Conservation (phyloP, 2,797 vertebrate genomes). For the Galaxias olidus region DNA sequence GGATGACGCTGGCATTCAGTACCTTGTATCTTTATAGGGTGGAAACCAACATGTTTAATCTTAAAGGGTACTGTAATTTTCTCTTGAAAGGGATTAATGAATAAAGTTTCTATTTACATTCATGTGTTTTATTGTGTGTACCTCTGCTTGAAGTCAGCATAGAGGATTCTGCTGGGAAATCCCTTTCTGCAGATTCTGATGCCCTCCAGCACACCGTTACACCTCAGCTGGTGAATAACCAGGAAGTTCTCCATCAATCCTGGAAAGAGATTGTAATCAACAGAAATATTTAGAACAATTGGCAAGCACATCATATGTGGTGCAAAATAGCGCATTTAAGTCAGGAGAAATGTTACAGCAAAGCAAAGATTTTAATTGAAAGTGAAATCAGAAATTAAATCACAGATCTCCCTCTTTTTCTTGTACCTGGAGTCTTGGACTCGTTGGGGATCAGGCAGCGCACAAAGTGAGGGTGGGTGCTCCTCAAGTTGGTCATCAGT, state of each 20-base stretch:
- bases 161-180: constrained; percentile 79
- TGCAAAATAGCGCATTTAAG: too few relatives aligned
- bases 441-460: constrained; percentile 87
- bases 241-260: constrained; percentile 80
- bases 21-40: constrained; percentile 74
- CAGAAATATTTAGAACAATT: too few relatives aligned
- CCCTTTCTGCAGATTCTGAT: constrained; percentile 81
- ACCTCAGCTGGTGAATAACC: constrained; percentile 78
- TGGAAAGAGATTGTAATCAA: constrained; percentile 17
- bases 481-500: constrained; percentile 80
- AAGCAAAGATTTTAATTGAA: too few relatives aligned
- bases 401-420: not conserved
- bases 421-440: constrained; percentile 83
- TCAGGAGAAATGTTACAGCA: too few relatives aligned
- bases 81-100: not conserved
- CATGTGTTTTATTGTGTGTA: not conserved
- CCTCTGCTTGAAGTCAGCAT: constrained; percentile 79
- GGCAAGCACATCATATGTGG: too few relatives aligned
- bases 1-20: constrained; percentile 85
- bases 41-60: too few relatives aligned
- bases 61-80: not conserved
- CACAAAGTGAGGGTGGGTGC: constrained; percentile 87
- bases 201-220: constrained; percentile 79
- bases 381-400: too few relatives aligned
- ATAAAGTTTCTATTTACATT: not conserved